Conservation (phyloP, 2,888 invertebrate genomes). For the Sturmia bella region DNA sequence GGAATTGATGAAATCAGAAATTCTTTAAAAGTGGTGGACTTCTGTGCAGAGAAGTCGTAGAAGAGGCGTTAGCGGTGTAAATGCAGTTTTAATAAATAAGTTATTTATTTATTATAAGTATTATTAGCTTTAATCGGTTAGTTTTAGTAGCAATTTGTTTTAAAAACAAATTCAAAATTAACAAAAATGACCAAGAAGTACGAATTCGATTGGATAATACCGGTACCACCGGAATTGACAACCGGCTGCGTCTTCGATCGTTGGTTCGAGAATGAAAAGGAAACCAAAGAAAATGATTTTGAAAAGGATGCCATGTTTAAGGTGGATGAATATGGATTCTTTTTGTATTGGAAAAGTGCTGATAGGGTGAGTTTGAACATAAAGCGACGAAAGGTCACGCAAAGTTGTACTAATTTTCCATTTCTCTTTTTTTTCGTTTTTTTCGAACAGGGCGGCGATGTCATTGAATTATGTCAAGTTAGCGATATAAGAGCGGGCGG, state of each 20-base stretch:
- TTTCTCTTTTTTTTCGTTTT: conserved; percentile 3
- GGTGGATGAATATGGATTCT: conserved; percentile 98
- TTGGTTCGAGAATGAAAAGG: conserved; percentile 97
- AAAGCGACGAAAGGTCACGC: neutral
- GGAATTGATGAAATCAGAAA: conserved; percentile 34
- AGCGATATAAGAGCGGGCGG: conserved; percentile 97
- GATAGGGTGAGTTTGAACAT: conserved; percentile 87
- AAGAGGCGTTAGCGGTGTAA: neutral
- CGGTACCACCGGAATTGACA: conserved; percentile 91
- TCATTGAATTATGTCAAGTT: conserved; percentile 98
- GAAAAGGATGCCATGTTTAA: conserved; percentile 95
- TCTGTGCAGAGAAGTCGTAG: conserved; percentile 9
- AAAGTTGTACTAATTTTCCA: neutral
- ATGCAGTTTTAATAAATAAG: conserved; percentile 10
- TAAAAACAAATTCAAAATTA: conserved; percentile 21
- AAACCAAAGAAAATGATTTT: conserved; percentile 89
- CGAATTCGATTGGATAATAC: conserved; percentile 99
- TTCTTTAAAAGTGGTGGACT: neutral
- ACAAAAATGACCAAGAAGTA: conserved; percentile 98
- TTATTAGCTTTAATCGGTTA: conserved; percentile 22
- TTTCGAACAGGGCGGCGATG: conserved; percentile 93
- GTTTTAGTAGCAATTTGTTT: conserved; percentile 24
- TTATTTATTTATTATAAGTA: conserved; percentile 21
- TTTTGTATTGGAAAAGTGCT: conserved; percentile 99
- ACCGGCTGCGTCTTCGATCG: conserved; percentile 96